Percentiles rank a stretch among this genome's conserved stretches.
Evolutionary conservation across 2,113 vertebrate genomes (phyloP).

Genomic region (Noctilio leporinus): DNA sequence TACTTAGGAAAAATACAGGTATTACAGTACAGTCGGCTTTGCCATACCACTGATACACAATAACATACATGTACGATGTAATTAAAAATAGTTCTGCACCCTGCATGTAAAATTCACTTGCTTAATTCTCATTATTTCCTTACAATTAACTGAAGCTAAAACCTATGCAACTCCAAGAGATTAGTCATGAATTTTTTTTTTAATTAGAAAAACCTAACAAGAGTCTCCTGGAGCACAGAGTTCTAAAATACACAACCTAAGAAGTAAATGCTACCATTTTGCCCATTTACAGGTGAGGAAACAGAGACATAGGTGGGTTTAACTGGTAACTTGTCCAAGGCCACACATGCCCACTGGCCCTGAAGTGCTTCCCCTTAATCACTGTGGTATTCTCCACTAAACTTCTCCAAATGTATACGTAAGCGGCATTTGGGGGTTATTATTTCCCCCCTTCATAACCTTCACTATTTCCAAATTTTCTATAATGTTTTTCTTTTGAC

Average conservation of each 20-base stretch:
- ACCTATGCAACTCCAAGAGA: not conserved
- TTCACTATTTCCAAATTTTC: not conserved
- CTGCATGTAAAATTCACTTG: not conserved
- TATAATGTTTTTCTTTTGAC: not conserved
- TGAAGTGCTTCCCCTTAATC: not conserved
- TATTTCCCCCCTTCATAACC: not conserved
- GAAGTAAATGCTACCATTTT: not conserved
- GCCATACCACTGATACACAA: not conserved
- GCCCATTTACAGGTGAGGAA: not conserved
- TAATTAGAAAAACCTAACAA: not conserved
- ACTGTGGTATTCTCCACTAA: not conserved
- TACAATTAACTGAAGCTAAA: not conserved
- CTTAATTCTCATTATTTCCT: not conserved
- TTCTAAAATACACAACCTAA: not conserved
- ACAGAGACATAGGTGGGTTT: not conserved
- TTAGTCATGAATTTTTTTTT: not conserved
- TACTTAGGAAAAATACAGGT: not conserved
- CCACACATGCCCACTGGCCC: not conserved
- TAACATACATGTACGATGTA: not conserved
- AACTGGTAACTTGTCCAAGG: not conserved
- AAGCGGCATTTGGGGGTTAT: not conserved
- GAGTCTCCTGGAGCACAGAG: not conserved
- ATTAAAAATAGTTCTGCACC: not conserved
- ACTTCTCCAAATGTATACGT: not conserved
- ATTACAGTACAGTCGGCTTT: not conserved